phyloP scores from a whole-genome alignment of 2,888 invertebrate genomes.

The Morpho deidamia region DNA sequence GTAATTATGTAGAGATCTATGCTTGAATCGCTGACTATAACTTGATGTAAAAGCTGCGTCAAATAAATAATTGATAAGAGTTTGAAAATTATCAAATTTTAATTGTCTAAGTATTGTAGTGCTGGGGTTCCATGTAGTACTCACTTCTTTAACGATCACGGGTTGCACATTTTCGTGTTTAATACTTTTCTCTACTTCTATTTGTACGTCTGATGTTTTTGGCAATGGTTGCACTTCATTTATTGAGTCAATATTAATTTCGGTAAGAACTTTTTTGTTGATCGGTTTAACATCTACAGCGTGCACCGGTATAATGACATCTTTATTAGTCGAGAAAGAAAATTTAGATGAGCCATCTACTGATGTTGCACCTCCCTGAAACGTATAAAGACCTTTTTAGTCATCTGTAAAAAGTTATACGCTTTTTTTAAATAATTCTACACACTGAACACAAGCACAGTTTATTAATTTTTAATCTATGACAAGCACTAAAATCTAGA shows the following conservation, averaged over 20 bases:
- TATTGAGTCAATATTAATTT: slow-evolving; percentile 32
- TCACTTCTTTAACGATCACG: slow-evolving; percentile 59
- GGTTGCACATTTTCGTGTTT: slow-evolving; percentile 29
- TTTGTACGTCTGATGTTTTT: slow-evolving; percentile 7
- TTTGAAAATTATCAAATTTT: slow-evolving; percentile 33
- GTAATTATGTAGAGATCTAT: slow-evolving; percentile 27
- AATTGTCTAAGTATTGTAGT: slow-evolving; percentile 21
- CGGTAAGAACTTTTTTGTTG: slow-evolving; percentile 44
- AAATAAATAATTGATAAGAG: slow-evolving; percentile 39
- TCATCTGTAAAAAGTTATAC: too few species aligned
- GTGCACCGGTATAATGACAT: slow-evolving; percentile 22
- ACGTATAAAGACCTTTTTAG: slow-evolving; percentile 3
- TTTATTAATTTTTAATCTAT: too few species aligned
- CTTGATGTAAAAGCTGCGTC: slow-evolving; percentile 29
- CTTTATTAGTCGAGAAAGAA: slow-evolving; percentile 39
- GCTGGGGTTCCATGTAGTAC: slow-evolving; percentile 35
- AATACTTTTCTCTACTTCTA: slow-evolving; percentile 16
- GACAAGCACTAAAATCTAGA: not conserved
- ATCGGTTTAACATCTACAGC: slow-evolving; percentile 41
- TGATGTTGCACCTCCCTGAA: slow-evolving; percentile 50
- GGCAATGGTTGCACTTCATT: slow-evolving; percentile 30
- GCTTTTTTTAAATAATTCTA: too few species aligned
- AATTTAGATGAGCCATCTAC: slow-evolving; percentile 44
- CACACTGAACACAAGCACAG: not conserved
- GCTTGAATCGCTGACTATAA: slow-evolving; percentile 30